Conservation (phyloP, 2,888 invertebrate genomes). For the Pristionchus arcanus region DNA sequence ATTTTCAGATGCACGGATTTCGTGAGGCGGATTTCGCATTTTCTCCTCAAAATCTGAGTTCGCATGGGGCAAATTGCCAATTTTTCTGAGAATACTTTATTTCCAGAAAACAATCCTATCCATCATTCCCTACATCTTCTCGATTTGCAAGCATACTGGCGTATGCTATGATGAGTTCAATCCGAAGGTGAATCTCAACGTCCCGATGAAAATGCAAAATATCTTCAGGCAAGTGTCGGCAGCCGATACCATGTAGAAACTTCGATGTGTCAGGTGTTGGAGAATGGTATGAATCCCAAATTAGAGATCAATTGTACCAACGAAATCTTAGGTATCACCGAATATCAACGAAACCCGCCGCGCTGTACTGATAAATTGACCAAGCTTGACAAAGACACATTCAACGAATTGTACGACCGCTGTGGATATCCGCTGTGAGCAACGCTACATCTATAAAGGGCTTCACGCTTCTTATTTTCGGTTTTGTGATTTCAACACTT, state of each 20-base stretch:
- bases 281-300: neutral
- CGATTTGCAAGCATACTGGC: neutral
- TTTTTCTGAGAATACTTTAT: no score
- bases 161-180: conserved; percentile 9
- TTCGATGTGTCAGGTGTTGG: neutral
- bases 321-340: neutral
- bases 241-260: neutral
- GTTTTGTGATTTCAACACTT: no score
- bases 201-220: neutral
- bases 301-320: neutral
- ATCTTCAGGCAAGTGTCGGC: neutral
- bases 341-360: neutral
- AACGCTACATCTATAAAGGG: neutral
- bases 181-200: neutral
- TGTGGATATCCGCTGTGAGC: neutral
- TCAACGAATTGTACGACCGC: neutral
- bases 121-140: neutral
- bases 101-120: neutral
- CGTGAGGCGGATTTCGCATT: no score
- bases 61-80: no score
- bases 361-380: neutral
- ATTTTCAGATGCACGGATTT: no score
- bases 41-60: no score
- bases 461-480: no score
- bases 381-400: neutral